Evolutionary conservation across 23 tunicate species (phyloP).

Genomic region (Halocynthia roretzi): DNA sequence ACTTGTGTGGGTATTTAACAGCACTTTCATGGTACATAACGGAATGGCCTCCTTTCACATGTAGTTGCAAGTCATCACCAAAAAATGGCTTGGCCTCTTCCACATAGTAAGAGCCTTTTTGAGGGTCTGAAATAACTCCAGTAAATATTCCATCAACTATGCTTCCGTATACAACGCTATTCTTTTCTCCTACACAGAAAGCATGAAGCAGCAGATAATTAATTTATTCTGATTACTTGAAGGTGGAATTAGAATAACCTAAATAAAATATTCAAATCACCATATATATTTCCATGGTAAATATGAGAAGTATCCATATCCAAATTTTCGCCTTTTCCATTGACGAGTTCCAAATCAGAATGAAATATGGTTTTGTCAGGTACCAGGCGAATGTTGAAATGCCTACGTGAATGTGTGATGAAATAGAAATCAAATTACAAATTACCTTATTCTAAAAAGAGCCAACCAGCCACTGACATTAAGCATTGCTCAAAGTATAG

Average conservation of each 20-base stretch:
- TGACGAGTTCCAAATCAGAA: slow-evolving; percentile 42
- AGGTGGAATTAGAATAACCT: not conserved
- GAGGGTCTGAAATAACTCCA: slow-evolving; percentile 64
- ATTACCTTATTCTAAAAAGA: not conserved
- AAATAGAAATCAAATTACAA: slow-evolving; percentile 4
- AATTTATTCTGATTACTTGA: not conserved
- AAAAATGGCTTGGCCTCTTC: slow-evolving; percentile 56
- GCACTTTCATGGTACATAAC: slow-evolving; percentile 86
- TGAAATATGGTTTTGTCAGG: slow-evolving; percentile 64
- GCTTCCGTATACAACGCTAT: slow-evolving; percentile 65
- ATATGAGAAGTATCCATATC: slow-evolving; percentile 40
- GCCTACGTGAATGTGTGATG: slow-evolving; percentile 4
- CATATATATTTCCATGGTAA: slow-evolving; percentile 59
- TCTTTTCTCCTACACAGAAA: slow-evolving; percentile 23
- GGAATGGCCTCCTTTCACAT: slow-evolving; percentile 57
- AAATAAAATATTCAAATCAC: slow-evolving; percentile 15
- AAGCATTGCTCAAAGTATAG: slow-evolving; percentile 3
- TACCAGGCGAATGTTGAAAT: slow-evolving; percentile 47
- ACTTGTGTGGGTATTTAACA: slow-evolving; percentile 42
- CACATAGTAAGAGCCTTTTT: slow-evolving; percentile 56
- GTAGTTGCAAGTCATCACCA: slow-evolving; percentile 49
- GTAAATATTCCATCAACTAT: slow-evolving; percentile 80
- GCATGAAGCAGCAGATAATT: no score
- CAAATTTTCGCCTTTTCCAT: slow-evolving; percentile 25
- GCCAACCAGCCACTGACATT: not conserved